These are phyloP conservation scores for Rhorus exstirpatorius DNA, from an alignment of 2,888 invertebrate genomes.

Conservation along the genomic window DNA sequence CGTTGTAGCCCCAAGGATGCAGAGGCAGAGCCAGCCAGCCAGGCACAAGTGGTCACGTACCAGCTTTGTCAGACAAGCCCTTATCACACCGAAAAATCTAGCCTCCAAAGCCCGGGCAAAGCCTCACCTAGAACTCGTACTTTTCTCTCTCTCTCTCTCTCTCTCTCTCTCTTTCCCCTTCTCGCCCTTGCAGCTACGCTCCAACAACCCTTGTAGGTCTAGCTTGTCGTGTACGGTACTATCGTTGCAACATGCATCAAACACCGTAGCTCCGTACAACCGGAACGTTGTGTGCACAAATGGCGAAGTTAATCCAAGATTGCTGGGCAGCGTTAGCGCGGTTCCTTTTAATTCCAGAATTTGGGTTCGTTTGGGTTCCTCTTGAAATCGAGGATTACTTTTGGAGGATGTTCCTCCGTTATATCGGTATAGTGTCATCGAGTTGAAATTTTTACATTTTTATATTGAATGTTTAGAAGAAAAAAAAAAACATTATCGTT, in stretches of 20 bases:
- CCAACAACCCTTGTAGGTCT: neutral
- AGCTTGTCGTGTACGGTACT: neutral
- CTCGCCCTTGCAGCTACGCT: slow-evolving; percentile 25
- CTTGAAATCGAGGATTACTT: no score
- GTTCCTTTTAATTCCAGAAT: no score
- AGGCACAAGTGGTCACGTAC: slow-evolving; percentile 79
- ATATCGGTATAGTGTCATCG: no score
- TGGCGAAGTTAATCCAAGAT: no score
- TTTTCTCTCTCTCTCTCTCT: neutral
- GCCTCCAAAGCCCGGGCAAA: slow-evolving; percentile 74
- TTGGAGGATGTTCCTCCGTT: no score
- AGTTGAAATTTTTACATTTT: no score
- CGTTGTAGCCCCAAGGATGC: slow-evolving; percentile 70
- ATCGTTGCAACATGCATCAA: neutral
- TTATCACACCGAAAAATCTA: slow-evolving; percentile 77
- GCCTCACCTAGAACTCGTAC: slow-evolving; percentile 18
- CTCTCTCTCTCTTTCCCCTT: neutral
- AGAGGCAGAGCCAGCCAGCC: slow-evolving; percentile 70
- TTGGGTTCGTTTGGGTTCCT: no score
- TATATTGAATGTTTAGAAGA: no score
- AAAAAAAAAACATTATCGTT: no score
- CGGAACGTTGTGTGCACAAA: slow-evolving; percentile 7
- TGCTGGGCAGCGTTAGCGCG: no score
- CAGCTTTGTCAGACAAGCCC: slow-evolving; percentile 77
- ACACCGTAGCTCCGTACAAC: slow-evolving; percentile 1